Conservation (phyloP, 2,113 vertebrate genomes). For the Corythornis cristatus region DNA sequence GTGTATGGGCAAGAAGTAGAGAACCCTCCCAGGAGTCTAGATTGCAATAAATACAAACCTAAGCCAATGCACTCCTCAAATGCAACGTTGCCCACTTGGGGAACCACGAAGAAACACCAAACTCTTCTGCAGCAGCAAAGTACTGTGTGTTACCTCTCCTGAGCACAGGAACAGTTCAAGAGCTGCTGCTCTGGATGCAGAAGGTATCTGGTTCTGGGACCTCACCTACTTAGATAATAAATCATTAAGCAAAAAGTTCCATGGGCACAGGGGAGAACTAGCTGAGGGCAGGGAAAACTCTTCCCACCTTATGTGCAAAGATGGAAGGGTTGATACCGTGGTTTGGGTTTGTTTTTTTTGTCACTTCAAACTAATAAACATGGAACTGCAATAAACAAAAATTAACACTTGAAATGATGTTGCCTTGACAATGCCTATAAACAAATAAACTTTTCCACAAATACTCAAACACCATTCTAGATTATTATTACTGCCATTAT, state of each 20-base stretch:
- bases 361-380: not conserved
- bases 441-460: not conserved
- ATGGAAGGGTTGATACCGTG: not conserved
- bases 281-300: not conserved
- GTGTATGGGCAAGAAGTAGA: not conserved
- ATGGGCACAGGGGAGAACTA: not conserved
- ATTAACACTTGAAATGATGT: not conserved
- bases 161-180: not conserved
- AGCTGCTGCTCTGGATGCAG: not conserved
- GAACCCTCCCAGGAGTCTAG: not conserved
- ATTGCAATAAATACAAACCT: not conserved
- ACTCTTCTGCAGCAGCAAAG: not conserved
- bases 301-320: not conserved
- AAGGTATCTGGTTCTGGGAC: not conserved
- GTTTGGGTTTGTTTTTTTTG: too few species aligned
- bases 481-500: too few species aligned
- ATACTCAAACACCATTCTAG: not conserved
- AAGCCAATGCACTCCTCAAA: not conserved
- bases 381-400: not conserved
- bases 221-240: not conserved
- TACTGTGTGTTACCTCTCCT: not conserved
- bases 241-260: not conserved
- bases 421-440: not conserved
- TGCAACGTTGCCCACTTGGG: not conserved
- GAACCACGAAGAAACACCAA: not conserved